Conservation (phyloP, 2,113 vertebrate genomes). For the Nothoprocta pentlandii region DNA sequence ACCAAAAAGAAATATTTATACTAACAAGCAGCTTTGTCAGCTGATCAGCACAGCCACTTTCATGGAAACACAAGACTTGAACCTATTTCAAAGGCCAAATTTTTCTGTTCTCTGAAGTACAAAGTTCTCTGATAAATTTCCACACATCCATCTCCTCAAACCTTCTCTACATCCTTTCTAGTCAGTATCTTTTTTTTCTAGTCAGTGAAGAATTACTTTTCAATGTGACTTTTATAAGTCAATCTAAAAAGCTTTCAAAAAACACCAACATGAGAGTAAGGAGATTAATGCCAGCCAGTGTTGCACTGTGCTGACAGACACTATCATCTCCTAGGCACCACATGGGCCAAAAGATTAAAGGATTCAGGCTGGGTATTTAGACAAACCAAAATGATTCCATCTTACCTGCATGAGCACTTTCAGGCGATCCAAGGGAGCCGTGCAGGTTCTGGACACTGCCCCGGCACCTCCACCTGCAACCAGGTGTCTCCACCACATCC, state of each 20-base stretch:
- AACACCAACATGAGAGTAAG: neutral
- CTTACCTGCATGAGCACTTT: slow-evolving; percentile 98
- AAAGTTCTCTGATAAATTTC: neutral
- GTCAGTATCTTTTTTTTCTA: neutral
- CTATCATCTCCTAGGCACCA: neutral
- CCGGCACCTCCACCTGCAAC: slow-evolving; percentile 96
- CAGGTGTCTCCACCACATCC: slow-evolving; percentile 97
- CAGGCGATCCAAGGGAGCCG: slow-evolving; percentile 92
- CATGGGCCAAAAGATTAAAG: neutral
- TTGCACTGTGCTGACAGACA: neutral
- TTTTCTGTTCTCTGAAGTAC: neutral
- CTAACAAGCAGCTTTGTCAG: neutral
- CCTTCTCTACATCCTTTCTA: neutral
- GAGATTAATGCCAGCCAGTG: neutral
- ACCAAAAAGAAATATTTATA: neutral
- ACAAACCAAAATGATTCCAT: neutral
- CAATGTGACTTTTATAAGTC: neutral
- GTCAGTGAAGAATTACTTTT: neutral
- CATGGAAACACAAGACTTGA: neutral
- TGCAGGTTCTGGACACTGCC: slow-evolving; percentile 93
- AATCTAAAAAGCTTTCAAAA: neutral
- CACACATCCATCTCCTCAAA: neutral
- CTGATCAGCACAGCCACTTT: neutral
- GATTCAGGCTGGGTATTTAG: neutral
- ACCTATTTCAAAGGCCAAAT: neutral